These are phyloP conservation scores for Oxyura jamaicensis DNA, from an alignment of 2,113 vertebrate species.

Conservation along the genomic window DNA sequence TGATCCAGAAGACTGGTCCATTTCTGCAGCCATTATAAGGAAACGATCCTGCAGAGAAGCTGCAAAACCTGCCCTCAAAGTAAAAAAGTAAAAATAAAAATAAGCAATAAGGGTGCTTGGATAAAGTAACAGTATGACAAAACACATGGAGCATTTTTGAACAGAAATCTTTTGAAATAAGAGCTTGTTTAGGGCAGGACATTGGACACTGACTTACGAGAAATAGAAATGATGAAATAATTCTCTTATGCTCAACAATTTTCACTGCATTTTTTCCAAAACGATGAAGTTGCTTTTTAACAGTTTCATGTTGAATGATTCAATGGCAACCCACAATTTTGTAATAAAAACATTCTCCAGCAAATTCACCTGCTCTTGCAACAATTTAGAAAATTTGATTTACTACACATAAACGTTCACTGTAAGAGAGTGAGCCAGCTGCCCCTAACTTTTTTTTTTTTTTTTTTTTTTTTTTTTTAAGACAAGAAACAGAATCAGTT, in stretches of 20 bases:
- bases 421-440: not conserved
- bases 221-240: not conserved
- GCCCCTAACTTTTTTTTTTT: not conserved
- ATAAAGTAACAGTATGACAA: not conserved
- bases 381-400: not conserved
- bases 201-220: not conserved
- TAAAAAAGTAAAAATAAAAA: not conserved
- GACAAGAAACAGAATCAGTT: not conserved
- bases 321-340: not conserved
- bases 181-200: not conserved
- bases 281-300: not conserved
- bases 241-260: not conserved
- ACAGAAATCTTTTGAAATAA: not conserved
- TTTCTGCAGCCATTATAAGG: conserved; percentile 96
- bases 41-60: conserved; percentile 95
- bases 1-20: conserved; percentile 81
- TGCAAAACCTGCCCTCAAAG: conserved; percentile 80
- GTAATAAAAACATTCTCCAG: not conserved
- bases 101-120: not conserved
- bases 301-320: not conserved
- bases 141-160: not conserved
- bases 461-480: not conserved
- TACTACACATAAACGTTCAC: not conserved
- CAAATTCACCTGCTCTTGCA: not conserved
- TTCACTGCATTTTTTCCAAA: not conserved